Conservation (phyloP, 1,140 invertebrate genomes). For the Drosophila bipectinata region DNA sequence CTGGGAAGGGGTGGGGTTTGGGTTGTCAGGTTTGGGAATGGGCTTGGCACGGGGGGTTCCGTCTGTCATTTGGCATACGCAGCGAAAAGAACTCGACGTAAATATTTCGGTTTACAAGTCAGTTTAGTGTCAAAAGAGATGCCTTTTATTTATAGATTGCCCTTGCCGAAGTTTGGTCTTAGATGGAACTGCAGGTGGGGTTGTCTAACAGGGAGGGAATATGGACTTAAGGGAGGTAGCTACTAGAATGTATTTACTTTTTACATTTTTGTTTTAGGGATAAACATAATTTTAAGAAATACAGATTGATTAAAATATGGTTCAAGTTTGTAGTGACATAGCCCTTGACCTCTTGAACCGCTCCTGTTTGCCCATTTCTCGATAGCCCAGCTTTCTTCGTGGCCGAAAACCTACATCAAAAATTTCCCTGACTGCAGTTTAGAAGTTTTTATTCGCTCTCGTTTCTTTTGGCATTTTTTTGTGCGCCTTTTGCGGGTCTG, state of each 20-base stretch:
- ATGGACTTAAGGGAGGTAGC: too few species aligned
- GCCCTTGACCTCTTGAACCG: slow-evolving; percentile 17
- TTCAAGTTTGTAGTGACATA: background rate
- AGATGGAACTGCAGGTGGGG: slow-evolving; percentile 13
- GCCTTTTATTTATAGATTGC: slow-evolving; percentile 74
- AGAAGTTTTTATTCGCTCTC: slow-evolving; percentile 64
- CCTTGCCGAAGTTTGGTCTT: slow-evolving; percentile 11
- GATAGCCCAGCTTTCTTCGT: slow-evolving; percentile 25
- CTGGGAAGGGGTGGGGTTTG: slow-evolving; percentile 2
- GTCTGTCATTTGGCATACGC: slow-evolving; percentile 66
- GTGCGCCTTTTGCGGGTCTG: slow-evolving; percentile 28
- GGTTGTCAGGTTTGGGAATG: slow-evolving; percentile 6
- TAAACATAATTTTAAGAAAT: too few species aligned
- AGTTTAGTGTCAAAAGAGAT: slow-evolving; percentile 76
- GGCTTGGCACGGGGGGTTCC: slow-evolving; percentile 14
- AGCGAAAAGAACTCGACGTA: slow-evolving; percentile 48
- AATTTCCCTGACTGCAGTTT: slow-evolving; percentile 55
- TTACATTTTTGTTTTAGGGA: too few species aligned
- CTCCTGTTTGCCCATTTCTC: slow-evolving; percentile 37
- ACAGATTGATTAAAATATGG: background rate
- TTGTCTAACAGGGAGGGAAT: background rate
- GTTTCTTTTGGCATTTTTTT: slow-evolving; percentile 8
- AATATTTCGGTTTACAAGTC: slow-evolving; percentile 78
- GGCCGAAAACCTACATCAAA: slow-evolving; percentile 64
- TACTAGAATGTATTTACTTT: too few species aligned